Percentiles rank a stretch among this genome's conserved stretches.
Evolutionary conservation across 2,113 vertebrate species (phyloP).

Genomic region (Rhineura floridana): DNA sequence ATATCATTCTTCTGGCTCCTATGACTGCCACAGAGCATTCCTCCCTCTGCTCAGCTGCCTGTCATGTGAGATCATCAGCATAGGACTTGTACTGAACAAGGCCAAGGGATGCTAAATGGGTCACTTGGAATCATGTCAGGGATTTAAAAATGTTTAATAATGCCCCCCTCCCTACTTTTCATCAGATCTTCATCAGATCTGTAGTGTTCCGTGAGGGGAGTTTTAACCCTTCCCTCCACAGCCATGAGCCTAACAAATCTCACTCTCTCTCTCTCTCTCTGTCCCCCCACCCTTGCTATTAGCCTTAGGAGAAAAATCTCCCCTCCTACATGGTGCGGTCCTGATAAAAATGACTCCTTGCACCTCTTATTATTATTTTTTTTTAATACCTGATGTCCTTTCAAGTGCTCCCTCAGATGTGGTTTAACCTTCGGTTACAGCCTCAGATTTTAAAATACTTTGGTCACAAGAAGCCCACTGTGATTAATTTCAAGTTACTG

Average conservation of each 20-base stretch:
- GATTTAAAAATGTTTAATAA: no score
- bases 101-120: neutral
- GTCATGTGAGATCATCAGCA: neutral
- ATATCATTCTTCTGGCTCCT: neutral
- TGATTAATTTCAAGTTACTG: neutral
- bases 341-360: neutral
- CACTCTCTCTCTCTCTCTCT: no score
- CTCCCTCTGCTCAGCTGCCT: neutral
- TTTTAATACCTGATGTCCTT: neutral
- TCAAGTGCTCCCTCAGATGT: neutral
- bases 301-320: neutral
- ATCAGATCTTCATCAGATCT: neutral
- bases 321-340: neutral
- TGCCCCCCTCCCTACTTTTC: no score
- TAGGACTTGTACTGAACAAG: neutral
- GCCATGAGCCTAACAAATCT: neutral
- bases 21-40: neutral
- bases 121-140: no score
- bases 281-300: neutral
- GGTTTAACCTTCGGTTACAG: neutral
- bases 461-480: neutral
- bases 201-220: neutral
- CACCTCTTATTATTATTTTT: neutral
- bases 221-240: no score
- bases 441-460: neutral